These are phyloP conservation scores for Umimayanthus chanpuru DNA, from an alignment of 92 coral and sea anemone species.

Conservation along the genomic window DNA sequence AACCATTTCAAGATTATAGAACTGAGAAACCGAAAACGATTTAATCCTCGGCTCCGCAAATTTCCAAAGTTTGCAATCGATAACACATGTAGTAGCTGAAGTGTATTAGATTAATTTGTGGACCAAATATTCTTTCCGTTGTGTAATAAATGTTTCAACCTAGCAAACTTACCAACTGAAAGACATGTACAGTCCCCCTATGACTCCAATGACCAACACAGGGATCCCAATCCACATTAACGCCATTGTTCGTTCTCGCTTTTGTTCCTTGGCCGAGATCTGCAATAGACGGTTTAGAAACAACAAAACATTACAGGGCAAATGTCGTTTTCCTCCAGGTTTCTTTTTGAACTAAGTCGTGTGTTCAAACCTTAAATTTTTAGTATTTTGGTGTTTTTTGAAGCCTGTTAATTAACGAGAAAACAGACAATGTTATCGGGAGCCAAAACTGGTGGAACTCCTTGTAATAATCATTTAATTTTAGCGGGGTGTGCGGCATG, in stretches of 20 bases:
- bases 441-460: too few species aligned
- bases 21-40: too few species aligned
- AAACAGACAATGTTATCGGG: too few species aligned
- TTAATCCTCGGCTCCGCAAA: too few species aligned
- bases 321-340: neutral
- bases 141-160: neutral
- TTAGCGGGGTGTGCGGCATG: too few species aligned
- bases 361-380: too few species aligned
- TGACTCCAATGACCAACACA: constrained; percentile 89
- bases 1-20: too few species aligned
- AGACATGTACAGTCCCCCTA: constrained; percentile 92
- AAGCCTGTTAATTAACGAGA: too few species aligned
- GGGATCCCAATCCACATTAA: constrained; percentile 99
- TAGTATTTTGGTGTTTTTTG: too few species aligned
- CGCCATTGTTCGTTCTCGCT: constrained; percentile 90
- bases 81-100: neutral
- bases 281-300: constrained; percentile 6
- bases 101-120: neutral
- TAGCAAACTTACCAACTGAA: constrained; percentile 82
- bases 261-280: constrained; percentile 89
- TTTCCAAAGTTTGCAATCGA: too few species aligned
- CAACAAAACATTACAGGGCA: neutral
- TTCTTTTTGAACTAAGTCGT: too few species aligned
- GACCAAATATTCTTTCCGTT: neutral
- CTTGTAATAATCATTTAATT: too few species aligned